Evolutionary conservation across 2,888 invertebrate species (phyloP).

Genomic region (Perdita meconis): DNA sequence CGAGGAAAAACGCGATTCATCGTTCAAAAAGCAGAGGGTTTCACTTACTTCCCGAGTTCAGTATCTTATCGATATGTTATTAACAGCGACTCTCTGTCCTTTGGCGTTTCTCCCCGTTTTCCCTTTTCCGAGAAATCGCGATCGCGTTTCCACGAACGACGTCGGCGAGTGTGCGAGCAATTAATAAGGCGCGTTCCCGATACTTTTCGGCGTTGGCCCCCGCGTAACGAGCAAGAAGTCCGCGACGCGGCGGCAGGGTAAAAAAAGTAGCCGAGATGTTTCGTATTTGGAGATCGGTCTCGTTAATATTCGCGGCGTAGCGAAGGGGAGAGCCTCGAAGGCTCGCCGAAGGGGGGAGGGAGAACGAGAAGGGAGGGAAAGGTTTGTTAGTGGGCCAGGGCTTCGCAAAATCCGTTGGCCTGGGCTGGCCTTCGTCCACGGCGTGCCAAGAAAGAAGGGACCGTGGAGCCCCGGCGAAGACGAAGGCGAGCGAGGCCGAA

Average conservation of each 20-base stretch:
- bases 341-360: neutral
- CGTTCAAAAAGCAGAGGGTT: too few relatives aligned
- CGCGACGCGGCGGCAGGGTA: neutral
- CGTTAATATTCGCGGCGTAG: conserved; percentile 63
- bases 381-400: conserved; percentile 75
- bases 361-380: neutral
- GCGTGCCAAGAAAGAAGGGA: conserved; percentile 51
- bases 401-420: conserved; percentile 71
- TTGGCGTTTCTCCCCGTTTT: neutral
- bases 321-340: conserved; percentile 12
- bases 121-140: neutral
- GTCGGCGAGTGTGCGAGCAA: neutral
- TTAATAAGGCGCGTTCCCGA: conserved; percentile 13
- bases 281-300: conserved; percentile 63
- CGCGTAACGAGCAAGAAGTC: conserved; percentile 36
- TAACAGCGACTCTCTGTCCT: too few relatives aligned
- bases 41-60: too few relatives aligned
- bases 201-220: neutral
- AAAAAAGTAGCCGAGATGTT: conserved; percentile 11
- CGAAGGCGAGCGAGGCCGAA: conserved; percentile 37
- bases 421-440: conserved; percentile 69
- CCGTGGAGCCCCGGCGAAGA: conserved; percentile 7
- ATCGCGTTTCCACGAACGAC: neutral
- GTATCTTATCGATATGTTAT: too few relatives aligned
- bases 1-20: too few relatives aligned